Evolutionary conservation across 2,113 vertebrate species (phyloP).

Genomic region (Dasyurus viverrinus): DNA sequence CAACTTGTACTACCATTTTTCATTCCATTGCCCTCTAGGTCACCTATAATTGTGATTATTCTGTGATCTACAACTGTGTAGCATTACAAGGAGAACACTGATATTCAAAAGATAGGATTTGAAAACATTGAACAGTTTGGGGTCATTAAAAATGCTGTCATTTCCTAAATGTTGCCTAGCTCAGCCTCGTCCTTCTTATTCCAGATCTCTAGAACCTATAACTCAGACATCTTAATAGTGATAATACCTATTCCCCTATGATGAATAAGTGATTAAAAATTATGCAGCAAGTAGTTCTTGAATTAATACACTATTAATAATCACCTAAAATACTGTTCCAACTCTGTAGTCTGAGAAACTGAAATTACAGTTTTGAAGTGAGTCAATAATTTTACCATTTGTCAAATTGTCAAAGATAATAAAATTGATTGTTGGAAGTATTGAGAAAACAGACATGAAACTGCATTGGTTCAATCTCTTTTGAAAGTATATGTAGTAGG

Average conservation of each 20-base stretch:
- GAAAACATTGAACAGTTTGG: not conserved
- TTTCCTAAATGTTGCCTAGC: not conserved
- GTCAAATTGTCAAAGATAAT: not conserved
- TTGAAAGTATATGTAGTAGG: not conserved
- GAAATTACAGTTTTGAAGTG: not conserved
- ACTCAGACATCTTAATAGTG: not conserved
- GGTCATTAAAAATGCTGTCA: not conserved
- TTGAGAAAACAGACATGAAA: not conserved
- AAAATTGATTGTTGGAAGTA: not conserved
- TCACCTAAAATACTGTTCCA: not conserved
- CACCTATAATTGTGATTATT: not conserved
- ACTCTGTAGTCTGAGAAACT: not conserved
- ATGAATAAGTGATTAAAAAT: not conserved
- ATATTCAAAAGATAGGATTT: not conserved
- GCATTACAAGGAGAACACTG: not conserved
- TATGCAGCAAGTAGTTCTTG: not conserved
- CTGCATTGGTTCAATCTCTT: not conserved
- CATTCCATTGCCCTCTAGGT: not conserved
- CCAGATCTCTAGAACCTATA: not conserved
- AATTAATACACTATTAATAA: not conserved
- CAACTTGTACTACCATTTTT: not conserved
- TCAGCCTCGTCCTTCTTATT: not conserved
- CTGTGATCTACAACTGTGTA: not conserved
- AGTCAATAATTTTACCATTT: not conserved
- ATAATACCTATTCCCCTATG: not conserved